Evolutionary conservation across 1,140 invertebrate genomes (phyloP), one percentile per base, ranked within the genome.

Genomic region (Chironomus striatipennis): DNA sequence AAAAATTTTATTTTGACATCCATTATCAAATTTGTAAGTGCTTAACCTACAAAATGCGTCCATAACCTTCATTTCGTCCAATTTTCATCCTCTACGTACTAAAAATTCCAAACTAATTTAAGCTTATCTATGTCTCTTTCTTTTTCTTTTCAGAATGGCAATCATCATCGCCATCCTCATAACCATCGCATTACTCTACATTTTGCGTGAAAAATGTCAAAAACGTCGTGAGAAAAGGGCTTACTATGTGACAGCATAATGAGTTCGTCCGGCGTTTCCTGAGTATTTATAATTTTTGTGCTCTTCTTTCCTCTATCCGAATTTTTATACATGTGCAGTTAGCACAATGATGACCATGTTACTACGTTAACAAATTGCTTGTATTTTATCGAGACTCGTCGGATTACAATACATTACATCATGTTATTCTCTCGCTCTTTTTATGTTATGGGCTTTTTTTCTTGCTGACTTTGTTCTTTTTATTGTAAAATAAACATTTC

Each of bases 241-340:
- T 18, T 70, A 70, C 18, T 70, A 70, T 70, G 65, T 70, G 65
- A 70, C 65, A 15, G 65, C 65, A 21, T 70, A 70, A 70, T 20
- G 20, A 21, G 9, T 70, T 70, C n/a, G 47, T 57, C 47, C 47
- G 47, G 47, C 47, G 47, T n/a, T 57, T n/a, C n/a, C 47, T 57
- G n/a, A 57, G n/a, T 15, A 12, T 15, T 57, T 57, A n/a, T 57
- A 57, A n/a, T 15, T n/a, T 57, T n/a, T 57, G 47, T n/a, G n/a
- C 47, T 12, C 47, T 57, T n/a, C 47, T 57, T 5, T 34, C 24
- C 24, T 34, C 24, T 34, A 34, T 34, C 24, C 24, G 24, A 34
- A 34, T 34, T 34, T n/a, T n/a, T 15, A 47, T 47, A 57, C 47
- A 57, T 57, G n/a, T n/a, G n/a, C 47, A 57, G 12, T 34, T 34